Percentiles rank a stretch among this genome's conserved stretches.
phyloP scores from a whole-genome alignment of 92 coral and sea anemone genomes.

The Siderastrea radians region DNA sequence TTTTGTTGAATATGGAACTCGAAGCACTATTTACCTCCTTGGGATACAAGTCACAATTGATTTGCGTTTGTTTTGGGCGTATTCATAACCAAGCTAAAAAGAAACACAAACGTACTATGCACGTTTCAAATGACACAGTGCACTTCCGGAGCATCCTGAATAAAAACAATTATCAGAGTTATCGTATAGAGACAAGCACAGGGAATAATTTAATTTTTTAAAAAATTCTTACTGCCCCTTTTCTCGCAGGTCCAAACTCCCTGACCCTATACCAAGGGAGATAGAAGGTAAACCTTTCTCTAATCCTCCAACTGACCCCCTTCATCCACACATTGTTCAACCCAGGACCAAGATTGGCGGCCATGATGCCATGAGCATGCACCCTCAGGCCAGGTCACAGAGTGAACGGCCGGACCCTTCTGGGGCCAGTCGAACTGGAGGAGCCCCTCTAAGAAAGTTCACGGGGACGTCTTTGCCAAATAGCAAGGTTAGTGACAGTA shows the following conservation, averaged over 20 bases:
- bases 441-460: conserved; percentile 79
- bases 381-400: conserved; percentile 98
- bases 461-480: conserved; percentile 81
- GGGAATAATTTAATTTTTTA: background rate
- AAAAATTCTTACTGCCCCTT: background rate
- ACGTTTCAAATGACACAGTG: background rate
- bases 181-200: background rate
- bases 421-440: conserved; percentile 85
- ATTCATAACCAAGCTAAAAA: background rate
- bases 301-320: conserved; percentile 88
- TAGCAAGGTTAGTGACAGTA: conserved; percentile 60
- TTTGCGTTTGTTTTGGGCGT: background rate
- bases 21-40: too few relatives aligned
- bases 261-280: conserved; percentile 84
- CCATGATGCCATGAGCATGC: conserved; percentile 92
- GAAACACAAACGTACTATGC: background rate
- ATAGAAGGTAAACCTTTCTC: conserved; percentile 92
- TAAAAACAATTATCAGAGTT: too few relatives aligned
- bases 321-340: conserved; percentile 96
- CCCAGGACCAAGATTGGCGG: conserved; percentile 93
- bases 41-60: too few relatives aligned
- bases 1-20: too few relatives aligned
- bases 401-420: conserved; percentile 88
- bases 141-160: too few relatives aligned
- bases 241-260: conserved; percentile 65